Base-by-base conservation (phyloP, 2,113 vertebrate species). In the Geococcyx californianus region DNA sequence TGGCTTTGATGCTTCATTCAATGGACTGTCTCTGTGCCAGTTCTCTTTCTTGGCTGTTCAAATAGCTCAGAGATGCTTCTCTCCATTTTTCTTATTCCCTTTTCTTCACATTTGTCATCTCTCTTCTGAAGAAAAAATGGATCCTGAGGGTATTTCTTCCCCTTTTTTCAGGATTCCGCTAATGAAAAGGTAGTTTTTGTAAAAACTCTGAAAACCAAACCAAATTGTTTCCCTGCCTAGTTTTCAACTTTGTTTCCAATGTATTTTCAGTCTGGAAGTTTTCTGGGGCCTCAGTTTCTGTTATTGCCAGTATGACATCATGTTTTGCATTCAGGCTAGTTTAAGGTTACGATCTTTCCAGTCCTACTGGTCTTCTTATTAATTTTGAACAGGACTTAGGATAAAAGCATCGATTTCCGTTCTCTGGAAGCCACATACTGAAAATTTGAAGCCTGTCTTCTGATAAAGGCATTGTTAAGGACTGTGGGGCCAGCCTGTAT, bases 1-100 rank as follows among this genome's bases (percentile, higher is more conserved):
- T 84, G 52, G 16, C 87, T 93, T 90, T 74, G 34, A 90, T 72
- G 34, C 19, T 51, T 93, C 92, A 90, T 89, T 86, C 55, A 91
- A 12, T 70, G 13, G 20, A 38, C 33, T 89, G 70, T 56, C n/a
- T 86, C 34, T 52, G 10, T 87, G 24, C 29, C 52, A n/a, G 78
- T 90, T 77, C 45, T 80, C 72, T 63, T 92, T 94, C 75, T 52
- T 66, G 19, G 14, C 24, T 88, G 26, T 92, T 91, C 63, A 90
- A 59, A 83, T 76, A 62, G 15, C 38, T 47, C 44, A 60, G 54
- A 88, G 45, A 76, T 77, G 10, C 25, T 76, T 88, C 36, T 77
- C 9, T 92, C 20, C 19, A 16, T 62, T 88, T 93, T 63, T 92
- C 75, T 66, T 54, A 60, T 7, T 94, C 34, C 17, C 1, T 76